Evolutionary conservation across 2,888 invertebrate species (phyloP).

Genomic region (Ennomos fuscantarius): DNA sequence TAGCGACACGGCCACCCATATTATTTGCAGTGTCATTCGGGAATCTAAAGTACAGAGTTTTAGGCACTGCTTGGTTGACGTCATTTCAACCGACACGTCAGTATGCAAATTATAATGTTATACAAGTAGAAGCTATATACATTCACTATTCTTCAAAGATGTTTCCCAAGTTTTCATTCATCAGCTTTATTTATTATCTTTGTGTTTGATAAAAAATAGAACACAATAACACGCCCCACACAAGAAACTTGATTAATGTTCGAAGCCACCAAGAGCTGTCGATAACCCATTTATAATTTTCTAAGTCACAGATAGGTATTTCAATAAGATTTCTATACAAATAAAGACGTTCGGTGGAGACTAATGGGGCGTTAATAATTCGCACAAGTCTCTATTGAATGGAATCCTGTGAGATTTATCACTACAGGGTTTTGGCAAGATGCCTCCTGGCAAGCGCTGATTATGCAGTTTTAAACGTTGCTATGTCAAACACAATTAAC

Average conservation of each 20-base stretch:
- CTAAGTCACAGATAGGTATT: slow-evolving; percentile 56
- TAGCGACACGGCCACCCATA: too few species aligned
- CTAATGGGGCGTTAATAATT: slow-evolving; percentile 83
- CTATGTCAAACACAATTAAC: slow-evolving; percentile 56
- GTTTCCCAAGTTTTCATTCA: too few species aligned
- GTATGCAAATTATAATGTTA: too few species aligned
- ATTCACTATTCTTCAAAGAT: too few species aligned
- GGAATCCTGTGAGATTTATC: slow-evolving; percentile 77
- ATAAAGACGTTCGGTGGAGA: slow-evolving; percentile 75
- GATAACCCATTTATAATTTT: slow-evolving; percentile 61
- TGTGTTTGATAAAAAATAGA: not conserved
- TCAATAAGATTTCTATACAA: slow-evolving; percentile 68
- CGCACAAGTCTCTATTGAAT: slow-evolving; percentile 78
- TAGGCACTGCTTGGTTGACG: too few species aligned
- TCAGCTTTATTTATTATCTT: too few species aligned
- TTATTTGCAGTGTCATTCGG: too few species aligned
- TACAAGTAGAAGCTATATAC: too few species aligned
- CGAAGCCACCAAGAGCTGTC: slow-evolving; percentile 41
- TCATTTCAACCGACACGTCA: too few species aligned
- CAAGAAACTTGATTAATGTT: slow-evolving; percentile 54
- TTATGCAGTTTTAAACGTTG: slow-evolving; percentile 70
- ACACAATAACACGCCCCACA: slow-evolving; percentile 25
- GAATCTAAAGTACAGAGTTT: too few species aligned
- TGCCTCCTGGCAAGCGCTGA: slow-evolving; percentile 78
- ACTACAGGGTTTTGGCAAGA: slow-evolving; percentile 80